Evolutionary conservation across 2,113 vertebrate species (phyloP).

Genomic region (Ceratotherium simum): DNA sequence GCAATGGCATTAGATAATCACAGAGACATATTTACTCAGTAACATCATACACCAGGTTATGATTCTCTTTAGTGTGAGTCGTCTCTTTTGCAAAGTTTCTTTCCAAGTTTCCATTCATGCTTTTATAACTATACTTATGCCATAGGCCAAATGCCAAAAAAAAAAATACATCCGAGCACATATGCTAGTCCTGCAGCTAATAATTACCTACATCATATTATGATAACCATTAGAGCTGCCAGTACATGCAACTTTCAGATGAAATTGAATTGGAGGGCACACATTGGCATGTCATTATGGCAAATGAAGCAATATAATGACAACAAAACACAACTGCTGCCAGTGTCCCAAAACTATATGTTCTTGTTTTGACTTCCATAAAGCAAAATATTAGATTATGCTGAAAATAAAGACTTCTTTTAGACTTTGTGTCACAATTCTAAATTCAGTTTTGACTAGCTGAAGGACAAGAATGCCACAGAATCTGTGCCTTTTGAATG

Average conservation of each 20-base stretch:
- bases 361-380: background rate
- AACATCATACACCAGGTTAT: background rate
- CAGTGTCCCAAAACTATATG: background rate
- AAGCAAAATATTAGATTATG: background rate
- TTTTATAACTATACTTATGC: background rate
- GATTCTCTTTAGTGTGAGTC: background rate
- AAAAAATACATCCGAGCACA: background rate
- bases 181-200: background rate
- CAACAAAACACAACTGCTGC: background rate
- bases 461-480: constrained; percentile 10
- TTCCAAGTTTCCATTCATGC: background rate
- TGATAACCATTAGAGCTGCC: background rate
- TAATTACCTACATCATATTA: constrained; percentile 45
- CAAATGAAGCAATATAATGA: background rate
- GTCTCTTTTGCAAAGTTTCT: background rate
- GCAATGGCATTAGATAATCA: background rate
- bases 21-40: background rate
- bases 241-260: background rate
- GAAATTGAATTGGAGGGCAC: background rate
- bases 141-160: background rate
- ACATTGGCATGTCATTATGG: background rate
- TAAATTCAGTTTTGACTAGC: constrained; percentile 43
- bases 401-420: constrained; percentile 11
- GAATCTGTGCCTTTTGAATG: background rate
- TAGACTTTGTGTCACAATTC: background rate